phyloP scores from a whole-genome alignment of 2,888 invertebrate genomes.

The Holacanthella duospinosa region DNA sequence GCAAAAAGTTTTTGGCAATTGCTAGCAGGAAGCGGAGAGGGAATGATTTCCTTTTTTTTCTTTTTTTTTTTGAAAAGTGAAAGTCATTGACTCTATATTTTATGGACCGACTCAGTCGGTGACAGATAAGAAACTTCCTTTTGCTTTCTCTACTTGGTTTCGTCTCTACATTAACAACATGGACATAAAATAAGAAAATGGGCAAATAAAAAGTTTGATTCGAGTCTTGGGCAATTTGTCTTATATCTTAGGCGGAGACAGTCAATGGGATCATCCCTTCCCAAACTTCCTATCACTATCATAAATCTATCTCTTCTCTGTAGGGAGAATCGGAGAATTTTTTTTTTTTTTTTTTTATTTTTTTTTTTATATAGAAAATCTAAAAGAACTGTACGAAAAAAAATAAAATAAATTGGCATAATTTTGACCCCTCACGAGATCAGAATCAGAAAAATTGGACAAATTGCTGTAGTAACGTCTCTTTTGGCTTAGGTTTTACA shows the following conservation, averaged over 20 bases:
- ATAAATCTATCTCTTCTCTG: not conserved
- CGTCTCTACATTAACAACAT: not conserved
- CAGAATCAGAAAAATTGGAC: not conserved
- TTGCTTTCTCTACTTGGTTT: not conserved
- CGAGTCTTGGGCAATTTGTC: not conserved
- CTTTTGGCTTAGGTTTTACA: too few species aligned
- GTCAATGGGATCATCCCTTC: not conserved
- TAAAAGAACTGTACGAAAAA: not conserved
- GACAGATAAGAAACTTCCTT: slow-evolving; percentile 6
- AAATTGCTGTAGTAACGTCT: too few species aligned
- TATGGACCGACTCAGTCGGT: not conserved
- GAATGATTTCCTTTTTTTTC: not conserved
- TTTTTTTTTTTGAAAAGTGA: not conserved
- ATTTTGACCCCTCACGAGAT: not conserved
- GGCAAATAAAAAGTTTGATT: not conserved
- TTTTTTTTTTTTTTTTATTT: not conserved
- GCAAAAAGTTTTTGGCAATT: slow-evolving; percentile 2
- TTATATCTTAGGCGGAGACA: not conserved
- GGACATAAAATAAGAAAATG: not conserved
- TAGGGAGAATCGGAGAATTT: too few species aligned
- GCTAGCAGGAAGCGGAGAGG: not conserved
- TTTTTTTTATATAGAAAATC: not conserved
- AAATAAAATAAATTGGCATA: not conserved
- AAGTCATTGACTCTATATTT: not conserved
- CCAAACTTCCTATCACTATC: too few species aligned